phyloP scores from a whole-genome alignment of 64 coral and sea anemone species.

The Stylophora pistillata region DNA sequence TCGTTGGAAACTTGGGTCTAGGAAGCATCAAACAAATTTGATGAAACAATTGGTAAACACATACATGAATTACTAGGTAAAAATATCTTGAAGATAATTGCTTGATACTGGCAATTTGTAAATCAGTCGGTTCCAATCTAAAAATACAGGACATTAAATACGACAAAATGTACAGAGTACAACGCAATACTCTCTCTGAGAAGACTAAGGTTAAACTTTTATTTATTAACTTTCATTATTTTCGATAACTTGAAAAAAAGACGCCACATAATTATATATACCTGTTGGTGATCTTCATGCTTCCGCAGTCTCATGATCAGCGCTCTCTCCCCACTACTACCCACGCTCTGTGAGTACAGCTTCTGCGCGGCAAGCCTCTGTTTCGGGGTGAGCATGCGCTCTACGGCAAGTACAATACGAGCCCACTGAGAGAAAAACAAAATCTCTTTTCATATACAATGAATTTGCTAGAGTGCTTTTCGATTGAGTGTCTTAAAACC shows the following conservation, averaged over 20 bases:
- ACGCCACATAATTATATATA: neutral
- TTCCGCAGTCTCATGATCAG: constrained; percentile 66
- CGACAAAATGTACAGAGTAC: too few species aligned
- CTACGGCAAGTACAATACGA: constrained; percentile 43
- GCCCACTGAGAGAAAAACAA: constrained; percentile 46
- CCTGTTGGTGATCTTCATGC: constrained; percentile 29
- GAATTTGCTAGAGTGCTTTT: neutral
- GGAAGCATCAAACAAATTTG: neutral
- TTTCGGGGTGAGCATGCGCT: constrained; percentile 63
- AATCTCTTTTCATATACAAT: neutral
- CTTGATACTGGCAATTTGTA: too few species aligned
- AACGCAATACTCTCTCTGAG: too few species aligned
- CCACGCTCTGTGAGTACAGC: constrained; percentile 39
- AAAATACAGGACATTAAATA: too few species aligned
- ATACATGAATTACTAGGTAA: too few species aligned
- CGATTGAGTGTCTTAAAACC: too few species aligned
- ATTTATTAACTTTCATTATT: too few species aligned
- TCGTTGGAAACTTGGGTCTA: constrained; percentile 46
- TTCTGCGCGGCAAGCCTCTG: constrained; percentile 33
- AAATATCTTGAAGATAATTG: too few species aligned
- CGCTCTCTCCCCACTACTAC: neutral
- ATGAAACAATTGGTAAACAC: too few species aligned
- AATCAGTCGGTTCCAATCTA: too few species aligned
- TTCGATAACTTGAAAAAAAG: too few species aligned
- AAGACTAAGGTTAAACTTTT: too few species aligned